These are phyloP conservation scores for Ctenopoma kingsleyae DNA, from an alignment of 2,797 vertebrate genomes.

Conservation along the genomic window DNA sequence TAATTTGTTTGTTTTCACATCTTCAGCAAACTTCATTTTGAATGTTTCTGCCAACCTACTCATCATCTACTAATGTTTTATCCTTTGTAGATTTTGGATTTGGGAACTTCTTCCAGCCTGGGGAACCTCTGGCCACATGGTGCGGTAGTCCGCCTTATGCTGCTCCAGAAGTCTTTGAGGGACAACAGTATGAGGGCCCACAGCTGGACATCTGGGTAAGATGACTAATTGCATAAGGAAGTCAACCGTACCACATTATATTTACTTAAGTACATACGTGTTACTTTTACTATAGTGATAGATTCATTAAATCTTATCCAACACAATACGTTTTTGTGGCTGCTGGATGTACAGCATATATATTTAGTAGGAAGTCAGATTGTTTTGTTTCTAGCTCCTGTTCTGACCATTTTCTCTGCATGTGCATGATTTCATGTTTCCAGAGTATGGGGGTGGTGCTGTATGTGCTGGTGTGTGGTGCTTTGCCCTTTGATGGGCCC, in stretches of 20 bases:
- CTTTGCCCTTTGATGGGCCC: conserved; percentile 96
- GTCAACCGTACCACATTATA: not conserved
- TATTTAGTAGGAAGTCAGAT: conserved; percentile 14
- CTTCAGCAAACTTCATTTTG: too few species aligned
- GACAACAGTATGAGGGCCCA: conserved; percentile 97
- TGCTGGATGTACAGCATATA: not conserved
- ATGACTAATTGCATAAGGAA: conserved; percentile 6
- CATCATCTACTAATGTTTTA: not conserved
- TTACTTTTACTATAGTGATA: not conserved
- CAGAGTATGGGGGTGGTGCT: conserved; percentile 99
- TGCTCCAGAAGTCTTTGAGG: conserved; percentile 98
- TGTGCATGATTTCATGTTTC: conserved; percentile 57
- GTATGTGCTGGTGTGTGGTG: conserved; percentile 97
- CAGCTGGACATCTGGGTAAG: conserved; percentile 99
- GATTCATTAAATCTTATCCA: not conserved
- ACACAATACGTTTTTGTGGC: not conserved
- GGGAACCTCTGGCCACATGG: conserved; percentile 95
- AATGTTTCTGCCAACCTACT: not conserved
- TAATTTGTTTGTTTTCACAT: not conserved
- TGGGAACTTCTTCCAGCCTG: conserved; percentile 97
- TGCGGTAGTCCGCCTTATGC: conserved; percentile 98
- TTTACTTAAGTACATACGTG: not conserved
- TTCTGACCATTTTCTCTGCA: conserved; percentile 30
- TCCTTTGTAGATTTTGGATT: conserved; percentile 94
- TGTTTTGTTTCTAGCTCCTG: conserved; percentile 11